Conservation (phyloP, 2,888 invertebrate species). For the Euproctis similis region DNA sequence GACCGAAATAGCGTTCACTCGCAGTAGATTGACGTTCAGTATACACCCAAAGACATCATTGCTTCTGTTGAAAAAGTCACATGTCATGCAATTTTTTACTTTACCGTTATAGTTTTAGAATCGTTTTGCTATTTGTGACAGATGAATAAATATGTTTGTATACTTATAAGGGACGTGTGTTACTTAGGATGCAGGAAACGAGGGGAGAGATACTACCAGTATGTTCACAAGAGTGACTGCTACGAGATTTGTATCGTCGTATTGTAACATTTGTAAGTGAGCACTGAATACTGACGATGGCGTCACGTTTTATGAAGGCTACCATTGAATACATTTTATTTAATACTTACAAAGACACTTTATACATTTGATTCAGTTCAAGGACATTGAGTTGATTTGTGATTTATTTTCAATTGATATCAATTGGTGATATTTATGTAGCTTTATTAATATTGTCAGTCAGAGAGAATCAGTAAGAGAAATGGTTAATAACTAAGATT, state of each 20-base stretch:
- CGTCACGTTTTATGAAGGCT: conserved; percentile 44
- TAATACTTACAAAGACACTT: too few species aligned
- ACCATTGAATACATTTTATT: conserved; percentile 39
- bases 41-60: conserved; percentile 34
- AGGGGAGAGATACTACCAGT: conserved; percentile 60
- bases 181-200: conserved; percentile 64
- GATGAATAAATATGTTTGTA: conserved; percentile 33
- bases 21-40: conserved; percentile 53
- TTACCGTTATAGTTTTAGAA: conserved; percentile 31
- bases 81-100: conserved; percentile 38
- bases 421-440: too few species aligned
- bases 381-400: too few species aligned
- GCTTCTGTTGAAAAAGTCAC: conserved; percentile 12
- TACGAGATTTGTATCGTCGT: conserved; percentile 58
- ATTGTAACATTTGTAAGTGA: conserved; percentile 43
- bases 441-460: too few species aligned
- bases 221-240: conserved; percentile 49
- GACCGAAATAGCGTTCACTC: conserved; percentile 66
- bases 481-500: too few species aligned
- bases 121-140: conserved; percentile 13
- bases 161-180: conserved; percentile 50
- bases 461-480: too few species aligned
- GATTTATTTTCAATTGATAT: too few species aligned
- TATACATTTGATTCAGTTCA: too few species aligned
- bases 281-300: conserved; percentile 35